Conservation (phyloP, 1,140 invertebrate genomes). For the Cataglyphis hispanica region DNA sequence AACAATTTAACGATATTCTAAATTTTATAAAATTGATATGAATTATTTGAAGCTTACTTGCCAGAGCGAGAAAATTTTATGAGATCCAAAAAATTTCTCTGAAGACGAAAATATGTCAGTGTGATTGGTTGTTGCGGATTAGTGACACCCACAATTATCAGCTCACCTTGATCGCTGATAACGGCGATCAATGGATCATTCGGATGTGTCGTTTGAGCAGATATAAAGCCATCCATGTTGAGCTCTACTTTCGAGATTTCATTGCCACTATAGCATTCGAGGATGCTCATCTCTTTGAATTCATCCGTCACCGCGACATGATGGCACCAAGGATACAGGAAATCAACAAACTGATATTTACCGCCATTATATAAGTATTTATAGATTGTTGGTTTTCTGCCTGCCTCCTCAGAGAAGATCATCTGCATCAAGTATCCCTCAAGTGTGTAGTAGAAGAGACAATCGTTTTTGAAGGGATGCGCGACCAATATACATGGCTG, state of each 20-base stretch:
- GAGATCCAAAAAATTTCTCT: slow-evolving; percentile 75
- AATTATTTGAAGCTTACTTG: slow-evolving; percentile 68
- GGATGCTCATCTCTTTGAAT: slow-evolving; percentile 68
- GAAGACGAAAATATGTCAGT: slow-evolving; percentile 70
- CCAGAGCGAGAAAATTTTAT: slow-evolving; percentile 81
- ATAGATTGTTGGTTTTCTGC: slow-evolving; percentile 17
- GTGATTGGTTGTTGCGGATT: slow-evolving; percentile 72
- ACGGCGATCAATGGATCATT: slow-evolving; percentile 78
- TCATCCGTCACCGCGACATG: slow-evolving; percentile 73
- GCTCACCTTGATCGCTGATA: slow-evolving; percentile 76
- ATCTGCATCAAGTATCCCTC: slow-evolving; percentile 81
- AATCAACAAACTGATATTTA: slow-evolving; percentile 73
- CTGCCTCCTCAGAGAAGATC: slow-evolving; percentile 25
- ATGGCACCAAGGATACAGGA: slow-evolving; percentile 82
- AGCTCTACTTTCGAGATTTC: slow-evolving; percentile 68
- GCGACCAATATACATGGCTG: slow-evolving; percentile 72
- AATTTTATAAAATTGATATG: background rate
- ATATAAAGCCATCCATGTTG: slow-evolving; percentile 68
- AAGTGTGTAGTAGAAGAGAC: slow-evolving; percentile 78
- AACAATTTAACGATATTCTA: background rate
- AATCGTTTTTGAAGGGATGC: slow-evolving; percentile 69
- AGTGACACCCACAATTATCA: slow-evolving; percentile 72
- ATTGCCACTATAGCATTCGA: slow-evolving; percentile 72
- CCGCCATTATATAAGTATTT: slow-evolving; percentile 68
- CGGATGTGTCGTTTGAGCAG: slow-evolving; percentile 72